Percentiles rank a stretch among this genome's conserved stretches.
phyloP scores from a whole-genome alignment of 2,797 vertebrate genomes.

The Eptatretus atami region DNA sequence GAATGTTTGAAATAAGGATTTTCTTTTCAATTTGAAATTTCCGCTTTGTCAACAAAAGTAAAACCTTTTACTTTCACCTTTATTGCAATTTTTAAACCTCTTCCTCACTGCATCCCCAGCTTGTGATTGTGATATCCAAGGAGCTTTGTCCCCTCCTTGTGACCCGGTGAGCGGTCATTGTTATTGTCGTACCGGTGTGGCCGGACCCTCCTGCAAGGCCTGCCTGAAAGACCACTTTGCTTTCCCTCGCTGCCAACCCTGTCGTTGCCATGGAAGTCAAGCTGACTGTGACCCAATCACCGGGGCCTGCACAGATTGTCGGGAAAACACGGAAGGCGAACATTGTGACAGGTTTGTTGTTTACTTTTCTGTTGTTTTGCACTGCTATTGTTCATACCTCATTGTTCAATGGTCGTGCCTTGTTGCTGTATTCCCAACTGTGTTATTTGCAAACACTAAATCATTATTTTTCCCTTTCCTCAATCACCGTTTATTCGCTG shows the following conservation, averaged over 20 bases:
- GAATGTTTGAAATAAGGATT: no score
- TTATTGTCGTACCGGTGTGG: constrained; percentile 17
- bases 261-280: constrained; percentile 30
- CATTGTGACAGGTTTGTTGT: constrained; percentile 24
- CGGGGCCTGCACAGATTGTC: constrained; percentile 20
- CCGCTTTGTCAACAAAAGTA: no score
- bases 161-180: constrained; percentile 30
- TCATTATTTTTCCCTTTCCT: no score
- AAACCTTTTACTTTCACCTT: no score
- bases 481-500: no score
- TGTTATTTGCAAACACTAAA: no score
- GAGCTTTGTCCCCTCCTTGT: constrained; percentile 25
- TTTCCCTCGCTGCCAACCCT: constrained; percentile 31
- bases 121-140: constrained; percentile 30
- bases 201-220: constrained; percentile 25
- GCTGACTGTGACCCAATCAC: constrained; percentile 22
- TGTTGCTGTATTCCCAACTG: no score
- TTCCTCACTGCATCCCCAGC: constrained; percentile 14
- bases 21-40: no score
- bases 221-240: constrained; percentile 29
- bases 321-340: constrained; percentile 20
- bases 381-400: no score
- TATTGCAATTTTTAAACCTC: no score
- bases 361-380: no score
- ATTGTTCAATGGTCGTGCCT: no score